Conservation (phyloP, 1,140 invertebrate genomes). For the Drosophila virilis region DNA sequence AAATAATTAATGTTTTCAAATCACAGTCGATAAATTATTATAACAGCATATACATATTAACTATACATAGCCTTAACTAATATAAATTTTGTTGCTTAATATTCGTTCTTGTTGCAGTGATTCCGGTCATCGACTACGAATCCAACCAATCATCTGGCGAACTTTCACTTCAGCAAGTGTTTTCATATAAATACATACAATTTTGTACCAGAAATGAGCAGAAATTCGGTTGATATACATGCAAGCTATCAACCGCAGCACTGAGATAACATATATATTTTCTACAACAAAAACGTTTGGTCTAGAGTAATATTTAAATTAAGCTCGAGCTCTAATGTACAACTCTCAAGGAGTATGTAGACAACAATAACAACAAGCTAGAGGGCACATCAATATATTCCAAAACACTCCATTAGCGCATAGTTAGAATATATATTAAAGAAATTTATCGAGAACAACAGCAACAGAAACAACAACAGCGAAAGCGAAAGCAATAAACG, state of each 20-base stretch:
- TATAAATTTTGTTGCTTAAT: conserved; percentile 13
- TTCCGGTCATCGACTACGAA: conserved; percentile 74
- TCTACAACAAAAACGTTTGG: conserved; percentile 28
- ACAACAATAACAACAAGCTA: conserved; percentile 28
- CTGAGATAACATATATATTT: conserved; percentile 37
- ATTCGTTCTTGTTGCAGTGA: conserved; percentile 52
- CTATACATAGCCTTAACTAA: conserved; percentile 24
- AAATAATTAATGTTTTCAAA: conserved; percentile 25
- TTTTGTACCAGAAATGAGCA: conserved; percentile 64
- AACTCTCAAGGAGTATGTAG: conserved; percentile 32
- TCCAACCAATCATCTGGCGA: conserved; percentile 57
- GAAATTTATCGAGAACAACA: conserved; percentile 51
- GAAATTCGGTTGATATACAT: conserved; percentile 32
- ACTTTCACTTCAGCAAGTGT: conserved; percentile 49
- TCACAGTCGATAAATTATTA: no score
- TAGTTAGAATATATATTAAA: conserved; percentile 78
- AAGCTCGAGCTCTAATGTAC: conserved; percentile 24
- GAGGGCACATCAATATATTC: conserved; percentile 64
- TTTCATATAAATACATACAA: conserved; percentile 48
- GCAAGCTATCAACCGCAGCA: conserved; percentile 23
- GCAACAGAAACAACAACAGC: conserved; percentile 41
- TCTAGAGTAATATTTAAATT: conserved; percentile 19
- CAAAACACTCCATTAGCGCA: conserved; percentile 80
- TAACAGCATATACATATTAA: neutral
- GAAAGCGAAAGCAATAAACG: conserved; percentile 74